A percentile compares a stretch with the other conserved stretches of the same genome.
Conservation (phyloP, 2,888 invertebrate species). For the Galeopsomyia nigrocyanea region DNA sequence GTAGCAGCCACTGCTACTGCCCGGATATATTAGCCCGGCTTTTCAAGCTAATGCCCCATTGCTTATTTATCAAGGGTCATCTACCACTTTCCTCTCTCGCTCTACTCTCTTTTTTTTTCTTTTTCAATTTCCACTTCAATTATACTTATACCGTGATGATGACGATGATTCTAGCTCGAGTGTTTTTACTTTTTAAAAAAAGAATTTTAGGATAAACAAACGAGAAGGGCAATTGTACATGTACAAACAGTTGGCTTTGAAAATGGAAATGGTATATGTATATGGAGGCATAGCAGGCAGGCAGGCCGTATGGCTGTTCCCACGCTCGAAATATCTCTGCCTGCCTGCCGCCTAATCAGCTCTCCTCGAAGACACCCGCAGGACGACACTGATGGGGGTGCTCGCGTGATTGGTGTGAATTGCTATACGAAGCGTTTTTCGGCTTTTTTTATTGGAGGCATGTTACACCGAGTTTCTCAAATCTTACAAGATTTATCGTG, state of each 20-base stretch:
- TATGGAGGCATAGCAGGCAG: too few relatives aligned
- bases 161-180: too few relatives aligned
- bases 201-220: too few relatives aligned
- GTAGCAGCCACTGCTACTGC: background rate
- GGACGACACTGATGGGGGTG: slow-evolving; percentile 21
- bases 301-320: slow-evolving; percentile 4
- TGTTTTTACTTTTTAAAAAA: too few relatives aligned
- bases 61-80: slow-evolving; percentile 27
- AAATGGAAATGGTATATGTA: too few relatives aligned
- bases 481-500: too few relatives aligned
- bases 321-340: slow-evolving; percentile 50
- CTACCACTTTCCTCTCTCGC: background rate
- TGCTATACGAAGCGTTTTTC: too few relatives aligned
- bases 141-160: background rate
- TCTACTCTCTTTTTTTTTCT: too few relatives aligned
- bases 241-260: too few relatives aligned
- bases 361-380: slow-evolving; percentile 17
- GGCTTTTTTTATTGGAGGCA: too few relatives aligned
- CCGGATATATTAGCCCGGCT: background rate
- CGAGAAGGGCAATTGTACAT: too few relatives aligned
- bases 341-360: background rate
- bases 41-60: slow-evolving; percentile 32
- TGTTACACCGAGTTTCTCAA: too few relatives aligned
- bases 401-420: slow-evolving; percentile 17
- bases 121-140: background rate